Base-by-base conservation (phyloP, 2,113 vertebrate genomes). In the Channa maculata region DNA sequence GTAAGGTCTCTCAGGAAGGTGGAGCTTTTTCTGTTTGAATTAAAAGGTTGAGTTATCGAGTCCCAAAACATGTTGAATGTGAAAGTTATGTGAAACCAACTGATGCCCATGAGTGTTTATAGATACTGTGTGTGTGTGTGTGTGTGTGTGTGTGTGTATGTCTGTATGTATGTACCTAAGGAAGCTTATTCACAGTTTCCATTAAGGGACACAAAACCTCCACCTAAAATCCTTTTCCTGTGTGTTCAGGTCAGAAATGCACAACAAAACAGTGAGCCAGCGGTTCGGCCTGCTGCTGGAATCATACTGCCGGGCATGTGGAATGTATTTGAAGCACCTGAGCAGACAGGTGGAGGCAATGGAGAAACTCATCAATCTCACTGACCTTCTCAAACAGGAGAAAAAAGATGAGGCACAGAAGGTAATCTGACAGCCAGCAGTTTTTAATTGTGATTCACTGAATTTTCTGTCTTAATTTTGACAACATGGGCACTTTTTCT, bases 371-470 rank as follows among this genome's bases (percentile, higher is more conserved):
- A 99, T 99, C 90, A 99, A 99, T 92, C 95, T 99, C 89, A 99
- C 98, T n/a, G 98, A 99, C 91, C 98, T 99, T 77, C 97, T 99
- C 85, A 99, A 99, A 90, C 97, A 99, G 92, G 98, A 99, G 85
- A 99, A 99, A 77, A 99, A 99, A 88, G 98, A 99, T 95, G 98
- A 99, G 89, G 98, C 98, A 0, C 98, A 99, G 88, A 99, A 99
- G 97, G 97, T 99, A 91, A 73, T 71, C 64, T 6, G 67, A 82
- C 73, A 71, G 61, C 71, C 9, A 51, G 45, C 69, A 79, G 79
- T 80, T 86, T 87, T 60, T 85, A 39, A 62, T 46, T 64, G 46
- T 64, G 69, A 77, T 77, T 64, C 52, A 39, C 68, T 59, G 53
- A 72, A 52, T 72, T 7, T 24, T 57, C 33, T 43, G 60, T 63